These are phyloP conservation scores for Arizona elegans DNA, from an alignment of 2,113 vertebrate species.

Conservation along the genomic window DNA sequence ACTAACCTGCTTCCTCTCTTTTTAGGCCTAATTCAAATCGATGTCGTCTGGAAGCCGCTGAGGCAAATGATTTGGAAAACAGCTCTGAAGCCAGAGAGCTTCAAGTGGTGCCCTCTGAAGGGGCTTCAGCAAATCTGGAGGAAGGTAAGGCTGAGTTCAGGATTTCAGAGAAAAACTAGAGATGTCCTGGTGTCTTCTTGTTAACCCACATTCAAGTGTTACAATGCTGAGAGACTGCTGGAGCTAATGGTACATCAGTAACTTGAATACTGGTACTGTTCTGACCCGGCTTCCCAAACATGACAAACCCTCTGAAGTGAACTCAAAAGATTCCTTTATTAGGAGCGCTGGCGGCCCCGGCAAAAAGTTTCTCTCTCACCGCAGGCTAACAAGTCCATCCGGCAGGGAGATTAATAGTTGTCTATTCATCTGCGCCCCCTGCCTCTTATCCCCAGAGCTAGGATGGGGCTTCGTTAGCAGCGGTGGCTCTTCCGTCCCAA, in stretches of 20 bases:
- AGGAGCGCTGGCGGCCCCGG: no score
- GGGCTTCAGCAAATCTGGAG: slow-evolving; percentile 67
- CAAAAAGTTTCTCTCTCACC: no score
- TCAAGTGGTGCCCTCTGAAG: slow-evolving; percentile 73
- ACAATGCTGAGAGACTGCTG: background rate
- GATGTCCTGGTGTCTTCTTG: background rate
- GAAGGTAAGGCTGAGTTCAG: slow-evolving; percentile 72
- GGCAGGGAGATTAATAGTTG: no score
- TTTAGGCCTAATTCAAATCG: slow-evolving; percentile 66
- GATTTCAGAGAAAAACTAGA: background rate
- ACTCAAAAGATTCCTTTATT: no score
- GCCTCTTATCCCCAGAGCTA: no score
- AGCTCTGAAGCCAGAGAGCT: slow-evolving; percentile 74
- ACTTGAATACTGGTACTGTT: background rate
- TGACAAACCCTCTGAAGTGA: no score
- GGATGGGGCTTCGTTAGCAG: no score
- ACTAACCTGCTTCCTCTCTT: background rate
- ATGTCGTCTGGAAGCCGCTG: slow-evolving; percentile 62
- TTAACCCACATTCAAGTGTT: background rate
- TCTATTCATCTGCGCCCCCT: no score
- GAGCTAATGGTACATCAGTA: background rate
- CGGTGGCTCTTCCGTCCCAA: no score
- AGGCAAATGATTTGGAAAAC: slow-evolving; percentile 71
- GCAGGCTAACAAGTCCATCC: no score
- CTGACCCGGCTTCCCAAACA: no score